Base-by-base conservation (phyloP, 2,113 vertebrate genomes). In the Eulemur macaco region DNA sequence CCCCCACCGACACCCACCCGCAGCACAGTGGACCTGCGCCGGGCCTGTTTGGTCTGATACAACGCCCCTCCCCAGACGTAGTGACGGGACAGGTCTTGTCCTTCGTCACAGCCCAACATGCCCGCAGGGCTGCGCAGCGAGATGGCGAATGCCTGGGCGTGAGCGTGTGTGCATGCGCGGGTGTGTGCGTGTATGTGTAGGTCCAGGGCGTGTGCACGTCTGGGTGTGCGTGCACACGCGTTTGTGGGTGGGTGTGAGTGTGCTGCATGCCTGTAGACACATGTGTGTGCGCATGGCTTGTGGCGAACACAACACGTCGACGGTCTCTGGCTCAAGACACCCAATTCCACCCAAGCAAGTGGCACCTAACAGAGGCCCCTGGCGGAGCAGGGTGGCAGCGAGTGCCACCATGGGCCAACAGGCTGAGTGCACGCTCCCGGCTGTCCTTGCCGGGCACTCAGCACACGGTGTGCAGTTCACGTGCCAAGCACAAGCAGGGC, bases 21-120 rank as follows among this genome's bases (percentile, higher is more conserved):
- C 10, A 5, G 50, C 31, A 1, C 8, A 17, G 3, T 0, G 20
- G 42, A 45, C 17, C 5, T 1, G 4, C 3, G 17, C 54, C 23
- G 6, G 1, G 37, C 5, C 52, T 10, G 27, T 3, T 1, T 56
- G 8, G 14, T 14, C 87, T 10, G 5, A 39, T 3, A 25, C 34
- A 4, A 5, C 17, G 18, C 63, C 11, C 0, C 5, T 4, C 4
- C 5, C 45, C 39, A 17, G 71, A 5, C 11, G 7, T 10, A 3
- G 13, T 0, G 8, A 10, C 0, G 1, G 2, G 7, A 54, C 8
- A 7, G 12, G 5, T 14, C 20, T 12, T 20, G 5, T 4, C 25
- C 76, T 10, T 27, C 23, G 3, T 4, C 2, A 1, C 6, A 18
- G 5, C 39, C 39, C 52, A 20, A 7, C 25, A 15, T 0, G 0